Conservation (phyloP, 2,797 vertebrate species). For the Tokudaia tokunoshimensis region DNA sequence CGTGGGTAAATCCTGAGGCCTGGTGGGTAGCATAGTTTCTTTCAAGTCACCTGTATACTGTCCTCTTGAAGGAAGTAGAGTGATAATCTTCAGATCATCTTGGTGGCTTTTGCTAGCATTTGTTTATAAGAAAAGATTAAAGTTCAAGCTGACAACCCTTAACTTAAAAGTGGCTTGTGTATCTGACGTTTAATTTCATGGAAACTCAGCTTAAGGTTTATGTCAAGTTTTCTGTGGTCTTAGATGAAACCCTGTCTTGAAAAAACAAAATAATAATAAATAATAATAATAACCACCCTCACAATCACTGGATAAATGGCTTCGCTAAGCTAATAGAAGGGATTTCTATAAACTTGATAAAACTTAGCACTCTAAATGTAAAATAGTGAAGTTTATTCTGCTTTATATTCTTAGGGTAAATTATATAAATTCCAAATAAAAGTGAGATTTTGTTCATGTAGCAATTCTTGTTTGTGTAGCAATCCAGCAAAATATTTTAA, state of each 20-base stretch:
- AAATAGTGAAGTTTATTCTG: slow-evolving; percentile 38
- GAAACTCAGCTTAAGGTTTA: slow-evolving; percentile 36
- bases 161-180: not conserved
- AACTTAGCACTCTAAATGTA: not conserved
- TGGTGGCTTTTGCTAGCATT: not conserved
- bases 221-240: not conserved
- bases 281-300: not conserved
- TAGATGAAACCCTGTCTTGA: not conserved
- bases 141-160: not conserved
- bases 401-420: slow-evolving; percentile 31
- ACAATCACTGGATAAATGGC: not conserved
- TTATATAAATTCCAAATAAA: slow-evolving; percentile 14
- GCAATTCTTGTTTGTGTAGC: not conserved
- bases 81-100: slow-evolving; percentile 36
- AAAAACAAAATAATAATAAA: not conserved
- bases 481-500: slow-evolving; percentile 43
- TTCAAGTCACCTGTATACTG: not conserved
- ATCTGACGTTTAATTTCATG: slow-evolving; percentile 28
- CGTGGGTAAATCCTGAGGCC: not conserved
- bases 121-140: slow-evolving; percentile 41
- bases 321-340: not conserved
- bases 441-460: slow-evolving; percentile 44
- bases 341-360: slow-evolving; percentile 36
- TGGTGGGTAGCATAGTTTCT: not conserved
- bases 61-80: slow-evolving; percentile 10